A percentile compares a stretch with the other conserved stretches of the same genome.
Evolutionary conservation across 1,140 invertebrate genomes (phyloP).

Genomic region (Daktulosphaira vitifoliae): DNA sequence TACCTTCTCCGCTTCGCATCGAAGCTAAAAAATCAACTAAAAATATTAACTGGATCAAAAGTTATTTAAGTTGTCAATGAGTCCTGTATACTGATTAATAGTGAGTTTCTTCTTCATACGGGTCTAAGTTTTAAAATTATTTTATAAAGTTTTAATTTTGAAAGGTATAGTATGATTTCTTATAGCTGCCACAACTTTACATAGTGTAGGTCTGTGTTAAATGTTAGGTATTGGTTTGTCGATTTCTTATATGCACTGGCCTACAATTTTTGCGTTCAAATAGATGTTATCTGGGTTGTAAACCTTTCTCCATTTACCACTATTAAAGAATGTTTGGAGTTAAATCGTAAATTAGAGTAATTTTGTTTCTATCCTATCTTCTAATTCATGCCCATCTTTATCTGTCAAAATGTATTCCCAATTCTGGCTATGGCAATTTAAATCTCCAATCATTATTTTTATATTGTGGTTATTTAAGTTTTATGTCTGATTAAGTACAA

Average conservation of each 20-base stretch:
- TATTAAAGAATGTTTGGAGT: conserved; percentile 17
- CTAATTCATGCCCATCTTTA: conserved; percentile 18
- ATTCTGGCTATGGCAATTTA: conserved; percentile 7
- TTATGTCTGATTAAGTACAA: conserved; percentile 8
- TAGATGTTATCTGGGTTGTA: conserved; percentile 26
- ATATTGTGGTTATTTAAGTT: conserved; percentile 23
- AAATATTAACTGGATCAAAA: too few species aligned
- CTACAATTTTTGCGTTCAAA: neutral
- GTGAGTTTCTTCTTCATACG: too few species aligned
- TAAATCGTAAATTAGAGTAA: conserved; percentile 26
- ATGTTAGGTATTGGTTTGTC: conserved; percentile 19
- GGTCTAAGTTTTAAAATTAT: too few species aligned
- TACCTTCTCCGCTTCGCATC: too few species aligned
- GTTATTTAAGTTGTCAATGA: too few species aligned
- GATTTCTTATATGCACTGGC: conserved; percentile 2
- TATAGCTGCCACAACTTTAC: conserved; percentile 9
- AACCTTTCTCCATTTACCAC: conserved; percentile 10
- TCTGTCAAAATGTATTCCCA: conserved; percentile 26
- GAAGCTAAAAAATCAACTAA: too few species aligned
- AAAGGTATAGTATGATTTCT: neutral
- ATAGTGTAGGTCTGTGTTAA: conserved; percentile 27
- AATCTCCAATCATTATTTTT: conserved; percentile 10
- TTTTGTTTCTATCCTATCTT: conserved; percentile 14
- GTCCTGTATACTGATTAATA: too few species aligned
- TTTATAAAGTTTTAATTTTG: too few species aligned